Evolutionary conservation across 2,797 vertebrate species (phyloP).

Genomic region (Margarornis squamiger): DNA sequence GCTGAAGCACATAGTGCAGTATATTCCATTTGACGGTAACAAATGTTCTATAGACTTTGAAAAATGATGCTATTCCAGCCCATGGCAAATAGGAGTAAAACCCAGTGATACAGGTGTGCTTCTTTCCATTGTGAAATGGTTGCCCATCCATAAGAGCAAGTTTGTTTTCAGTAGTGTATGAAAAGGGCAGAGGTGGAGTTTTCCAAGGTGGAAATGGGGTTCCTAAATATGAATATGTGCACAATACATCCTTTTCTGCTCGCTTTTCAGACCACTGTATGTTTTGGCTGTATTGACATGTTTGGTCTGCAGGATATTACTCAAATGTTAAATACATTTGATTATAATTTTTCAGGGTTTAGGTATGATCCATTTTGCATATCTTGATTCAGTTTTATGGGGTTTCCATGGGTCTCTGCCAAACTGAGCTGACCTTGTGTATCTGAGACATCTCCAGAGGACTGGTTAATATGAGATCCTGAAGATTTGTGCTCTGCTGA

Average conservation of each 20-base stretch:
- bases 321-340: neutral
- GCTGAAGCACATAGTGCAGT: neutral
- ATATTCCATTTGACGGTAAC: neutral
- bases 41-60: neutral
- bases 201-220: neutral
- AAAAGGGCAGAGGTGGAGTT: neutral
- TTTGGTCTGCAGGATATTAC: neutral
- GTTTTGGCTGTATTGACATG: neutral
- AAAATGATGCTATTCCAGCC: neutral
- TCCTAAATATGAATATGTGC: neutral
- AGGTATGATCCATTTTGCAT: neutral
- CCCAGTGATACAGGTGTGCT: neutral
- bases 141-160: neutral
- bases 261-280: neutral
- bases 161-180: neutral
- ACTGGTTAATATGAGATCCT: neutral
- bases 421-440: neutral
- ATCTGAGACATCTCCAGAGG: neutral
- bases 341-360: neutral
- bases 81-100: neutral
- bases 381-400: neutral
- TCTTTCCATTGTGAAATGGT: neutral
- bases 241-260: neutral
- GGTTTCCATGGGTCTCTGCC: neutral
- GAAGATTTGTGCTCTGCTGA: neutral